Evolutionary conservation across 2,888 invertebrate genomes (phyloP).

Genomic region (Octonoba sinensis): DNA sequence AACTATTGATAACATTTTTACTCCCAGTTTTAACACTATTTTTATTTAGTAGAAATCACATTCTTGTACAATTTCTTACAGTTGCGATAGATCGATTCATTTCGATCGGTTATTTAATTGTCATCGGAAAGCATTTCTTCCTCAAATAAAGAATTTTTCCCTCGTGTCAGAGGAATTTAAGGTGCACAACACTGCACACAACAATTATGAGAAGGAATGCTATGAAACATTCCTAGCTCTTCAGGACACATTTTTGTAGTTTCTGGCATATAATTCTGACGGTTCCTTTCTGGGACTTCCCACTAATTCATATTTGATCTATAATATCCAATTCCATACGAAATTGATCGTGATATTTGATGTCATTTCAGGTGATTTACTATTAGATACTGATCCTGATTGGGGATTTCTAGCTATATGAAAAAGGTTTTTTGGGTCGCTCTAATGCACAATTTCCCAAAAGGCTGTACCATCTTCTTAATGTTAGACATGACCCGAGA

Average conservation of each 20-base stretch:
- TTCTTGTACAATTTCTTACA: too few relatives aligned
- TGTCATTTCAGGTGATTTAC: slow-evolving; percentile 38
- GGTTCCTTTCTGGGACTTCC: slow-evolving; percentile 11
- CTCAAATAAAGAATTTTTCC: too few relatives aligned
- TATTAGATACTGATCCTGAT: slow-evolving; percentile 23
- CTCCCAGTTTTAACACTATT: too few relatives aligned
- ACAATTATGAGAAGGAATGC: slow-evolving; percentile 21
- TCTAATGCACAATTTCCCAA: too few relatives aligned
- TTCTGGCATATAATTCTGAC: slow-evolving; percentile 29
- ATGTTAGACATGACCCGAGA: too few relatives aligned
- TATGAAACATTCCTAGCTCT: slow-evolving; percentile 16
- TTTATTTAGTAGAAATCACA: too few relatives aligned
- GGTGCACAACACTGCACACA: slow-evolving; percentile 14
- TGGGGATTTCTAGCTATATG: background rate
- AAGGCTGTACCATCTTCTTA: too few relatives aligned
- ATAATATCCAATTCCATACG: slow-evolving; percentile 30
- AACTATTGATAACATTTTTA: too few relatives aligned
- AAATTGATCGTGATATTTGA: slow-evolving; percentile 30
- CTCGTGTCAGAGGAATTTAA: background rate
- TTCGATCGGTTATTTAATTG: too few relatives aligned
- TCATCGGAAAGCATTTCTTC: too few relatives aligned
- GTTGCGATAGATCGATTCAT: too few relatives aligned
- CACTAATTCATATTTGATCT: slow-evolving; percentile 57
- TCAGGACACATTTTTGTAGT: slow-evolving; percentile 24
- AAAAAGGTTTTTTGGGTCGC: too few relatives aligned